phyloP scores from a whole-genome alignment of 2,888 invertebrate genomes.

The Oscheius sp. region DNA sequence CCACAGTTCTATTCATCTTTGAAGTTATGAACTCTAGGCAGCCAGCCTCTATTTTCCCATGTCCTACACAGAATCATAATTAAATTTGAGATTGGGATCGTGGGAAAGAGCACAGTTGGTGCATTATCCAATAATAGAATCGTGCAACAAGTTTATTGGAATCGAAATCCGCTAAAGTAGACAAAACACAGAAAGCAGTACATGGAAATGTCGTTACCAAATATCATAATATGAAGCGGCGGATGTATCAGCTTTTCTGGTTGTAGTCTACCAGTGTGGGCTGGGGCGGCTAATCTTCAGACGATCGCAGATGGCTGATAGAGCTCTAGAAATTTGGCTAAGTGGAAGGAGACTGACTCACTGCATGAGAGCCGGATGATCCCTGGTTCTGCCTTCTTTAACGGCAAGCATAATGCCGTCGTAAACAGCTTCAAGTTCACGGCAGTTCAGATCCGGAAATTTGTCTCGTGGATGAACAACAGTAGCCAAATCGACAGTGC shows the following conservation, averaged over 20 bases:
- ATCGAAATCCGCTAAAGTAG: background rate
- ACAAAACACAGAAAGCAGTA: no score
- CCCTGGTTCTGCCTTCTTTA: no score
- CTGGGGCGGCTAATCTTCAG: background rate
- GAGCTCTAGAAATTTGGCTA: background rate
- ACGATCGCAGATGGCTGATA: background rate
- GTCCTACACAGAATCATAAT: no score
- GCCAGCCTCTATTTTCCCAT: no score
- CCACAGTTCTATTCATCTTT: background rate
- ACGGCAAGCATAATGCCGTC: conserved; percentile 6
- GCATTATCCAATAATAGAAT: no score
- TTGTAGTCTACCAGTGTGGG: background rate
- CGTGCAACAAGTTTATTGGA: background rate
- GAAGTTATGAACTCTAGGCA: background rate
- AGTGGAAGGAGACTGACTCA: no score
- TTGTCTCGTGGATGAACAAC: background rate
- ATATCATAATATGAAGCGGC: background rate
- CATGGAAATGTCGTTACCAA: background rate
- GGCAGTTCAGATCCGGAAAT: background rate
- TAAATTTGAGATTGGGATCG: no score
- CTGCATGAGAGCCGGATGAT: no score
- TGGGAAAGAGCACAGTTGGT: no score
- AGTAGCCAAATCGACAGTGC: background rate
- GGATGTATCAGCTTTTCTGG: no score
- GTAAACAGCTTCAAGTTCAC: conserved; percentile 6